Percentiles rank a stretch among this genome's conserved stretches.
These are phyloP conservation scores for Amblyjoppa proteus DNA, from an alignment of 2,888 invertebrate genomes.

Conservation along the genomic window DNA sequence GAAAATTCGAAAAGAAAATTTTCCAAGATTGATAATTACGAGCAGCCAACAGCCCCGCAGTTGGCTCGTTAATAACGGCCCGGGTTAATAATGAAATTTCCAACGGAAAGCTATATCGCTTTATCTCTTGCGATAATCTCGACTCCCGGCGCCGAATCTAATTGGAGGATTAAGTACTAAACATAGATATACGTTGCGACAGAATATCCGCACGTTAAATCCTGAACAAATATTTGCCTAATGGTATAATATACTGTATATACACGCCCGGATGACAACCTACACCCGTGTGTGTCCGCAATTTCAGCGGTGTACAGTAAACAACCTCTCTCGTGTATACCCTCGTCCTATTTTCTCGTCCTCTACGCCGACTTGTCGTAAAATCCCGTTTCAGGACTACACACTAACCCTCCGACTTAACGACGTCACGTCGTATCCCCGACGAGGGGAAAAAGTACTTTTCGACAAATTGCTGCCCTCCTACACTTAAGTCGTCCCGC, in stretches of 20 bases:
- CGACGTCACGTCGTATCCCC: conserved; percentile 9
- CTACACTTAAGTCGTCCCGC: neutral
- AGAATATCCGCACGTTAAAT: conserved; percentile 4
- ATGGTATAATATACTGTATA: neutral
- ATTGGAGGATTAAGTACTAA: conserved; percentile 19
- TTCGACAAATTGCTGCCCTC: conserved; percentile 10
- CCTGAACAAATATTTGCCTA: conserved; percentile 35
- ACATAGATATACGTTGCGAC: neutral
- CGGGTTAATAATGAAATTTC: neutral
- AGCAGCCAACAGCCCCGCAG: neutral
- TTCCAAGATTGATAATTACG: too few species aligned
- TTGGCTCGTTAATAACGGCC: neutral
- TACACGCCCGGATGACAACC: neutral
- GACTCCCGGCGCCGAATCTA: neutral
- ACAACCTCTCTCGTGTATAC: conserved; percentile 25
- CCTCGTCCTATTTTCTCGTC: conserved; percentile 2
- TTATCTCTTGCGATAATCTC: neutral
- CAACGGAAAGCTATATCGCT: neutral
- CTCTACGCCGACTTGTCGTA: conserved; percentile 13
- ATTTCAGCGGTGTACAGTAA: conserved; percentile 9
- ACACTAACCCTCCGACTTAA: conserved; percentile 19
- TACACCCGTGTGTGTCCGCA: neutral
- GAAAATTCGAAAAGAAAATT: neutral
- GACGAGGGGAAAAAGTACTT: neutral
- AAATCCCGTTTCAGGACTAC: conserved; percentile 33